Base-by-base conservation (phyloP, 2,113 vertebrate species). In the Polyodon spathula region DNA sequence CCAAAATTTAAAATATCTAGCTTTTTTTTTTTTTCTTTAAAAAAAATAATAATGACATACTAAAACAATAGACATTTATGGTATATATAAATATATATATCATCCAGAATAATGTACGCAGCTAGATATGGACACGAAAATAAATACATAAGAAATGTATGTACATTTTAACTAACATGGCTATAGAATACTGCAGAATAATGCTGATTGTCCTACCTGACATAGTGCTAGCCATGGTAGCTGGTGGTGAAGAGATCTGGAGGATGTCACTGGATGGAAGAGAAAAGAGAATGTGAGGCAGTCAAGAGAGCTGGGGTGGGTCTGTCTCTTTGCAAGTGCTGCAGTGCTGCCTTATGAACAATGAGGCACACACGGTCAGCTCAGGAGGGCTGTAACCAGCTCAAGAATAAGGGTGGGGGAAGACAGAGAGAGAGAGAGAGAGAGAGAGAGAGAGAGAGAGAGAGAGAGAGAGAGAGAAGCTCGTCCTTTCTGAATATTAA, bases 181-280 rank as follows among this genome's bases (percentile, higher is more conserved):
- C 37, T 4, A 55, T 51, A 42, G 5, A 15, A 40, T 38, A 58
- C 11, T 37, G 10, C 40, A n/a, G n/a, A n/a, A n/a, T 53, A 14
- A 51, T 40, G 15, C 9, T 17, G 12, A 38, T 54, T 50, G 8
- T 62, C 85, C 71, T 89, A 91, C 89, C 89, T 71, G 87, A 87
- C 68, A 89, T 58, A 61, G 89, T 90, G 85, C 86, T 91, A 78
- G 87, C 86, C 89, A 90, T 91, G 85, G 61, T 59, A 74, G 82
- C 77, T 66, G 81, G 66, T 52, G 68, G 42, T 55, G 59, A 44
- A 10, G 61, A 48, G 69, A 56, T 37, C 71, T 56, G 48, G 65
- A 52, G 62, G 69, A 63, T 61, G 74, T 68, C 70, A 74, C 63
- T 54, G 69, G 58, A 64, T 51, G 68, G 71, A 69, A 71, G 74